Base-by-base conservation (phyloP, 2,888 invertebrate genomes). In the Fissipunctia ypsillon region DNA sequence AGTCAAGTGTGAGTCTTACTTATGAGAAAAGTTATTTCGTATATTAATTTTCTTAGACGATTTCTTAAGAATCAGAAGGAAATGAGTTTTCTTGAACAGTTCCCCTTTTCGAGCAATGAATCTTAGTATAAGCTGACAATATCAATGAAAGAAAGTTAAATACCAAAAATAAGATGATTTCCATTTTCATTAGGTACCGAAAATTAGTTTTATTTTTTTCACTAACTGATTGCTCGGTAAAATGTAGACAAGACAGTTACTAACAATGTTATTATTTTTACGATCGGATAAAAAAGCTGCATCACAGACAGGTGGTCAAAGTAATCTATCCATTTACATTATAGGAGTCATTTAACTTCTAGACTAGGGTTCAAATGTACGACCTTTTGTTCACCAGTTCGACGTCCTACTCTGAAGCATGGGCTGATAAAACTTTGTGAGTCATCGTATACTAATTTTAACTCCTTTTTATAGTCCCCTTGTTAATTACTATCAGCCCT, bases 401-500 rank as follows among this genome's bases (percentile, higher is more conserved):
- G 5, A 28, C 31, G 43, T 28, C 73, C 60, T 76, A 12, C 6
- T 73, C 5, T 28, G 48, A 12, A 73, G 38, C 14, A 16, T 19
- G 76, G 19, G 22, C 25, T 56, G 77, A 81, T 81, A 76, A 67
- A 78, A 68, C 31, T 76, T 81, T 31, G 60, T 14, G 31, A 25
- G 28, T 56, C n/a, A 61, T 54, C 16, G 14, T 56, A 38, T 31
- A 50, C 43, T 38, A 76, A 78, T 78, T 68, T 57, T n/a, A 56
- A 56, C 35, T 78, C 56, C 31, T 10, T 76, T 77, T 75, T 45
- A 56, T 56, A 68, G 52, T 31, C 25, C 2, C 6, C 22, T 76
- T 41, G 81, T 66, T 67, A 78, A 56, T 77, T 76, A 61, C 43
- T 45, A 31, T 31, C 22, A 61, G 38, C 16, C 48, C 22, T 25